Percentiles rank a stretch among this genome's conserved stretches.
Evolutionary conservation across 2,888 invertebrate genomes (phyloP).

Genomic region (Hypercompe scribonia): DNA sequence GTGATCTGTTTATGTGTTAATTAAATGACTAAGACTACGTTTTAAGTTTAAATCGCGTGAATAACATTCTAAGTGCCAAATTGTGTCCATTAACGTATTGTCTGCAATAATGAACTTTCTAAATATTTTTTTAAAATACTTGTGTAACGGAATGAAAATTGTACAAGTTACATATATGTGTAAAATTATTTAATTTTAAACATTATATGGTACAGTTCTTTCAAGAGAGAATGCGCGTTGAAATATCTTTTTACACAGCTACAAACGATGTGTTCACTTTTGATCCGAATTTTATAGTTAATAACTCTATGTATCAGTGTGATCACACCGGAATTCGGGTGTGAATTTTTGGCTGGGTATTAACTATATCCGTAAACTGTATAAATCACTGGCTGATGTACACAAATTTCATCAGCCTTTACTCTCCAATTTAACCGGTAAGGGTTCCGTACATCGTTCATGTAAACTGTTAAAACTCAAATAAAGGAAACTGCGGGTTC

Average conservation of each 20-base stretch:
- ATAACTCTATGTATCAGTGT: not conserved
- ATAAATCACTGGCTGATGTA: not conserved
- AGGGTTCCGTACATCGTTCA: not conserved
- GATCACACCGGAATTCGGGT: not conserved
- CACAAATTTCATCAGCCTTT: not conserved
- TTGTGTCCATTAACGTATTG: conserved; percentile 77
- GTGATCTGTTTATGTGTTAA: conserved; percentile 51
- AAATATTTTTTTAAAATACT: conserved; percentile 65
- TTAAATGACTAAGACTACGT: conserved; percentile 50
- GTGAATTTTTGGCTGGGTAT: not conserved
- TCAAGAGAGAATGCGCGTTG: not conserved
- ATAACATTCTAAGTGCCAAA: conserved; percentile 74
- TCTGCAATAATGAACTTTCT: conserved; percentile 67
- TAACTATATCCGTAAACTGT: not conserved
- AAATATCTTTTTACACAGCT: not conserved
- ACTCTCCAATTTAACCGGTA: not conserved
- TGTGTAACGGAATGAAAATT: conserved; percentile 56
- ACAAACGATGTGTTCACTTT: not conserved
- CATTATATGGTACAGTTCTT: conserved; percentile 40
- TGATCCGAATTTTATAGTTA: not conserved
- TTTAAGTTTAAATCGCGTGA: conserved; percentile 52
- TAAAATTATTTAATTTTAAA: conserved; percentile 61
- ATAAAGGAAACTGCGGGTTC: not conserved
- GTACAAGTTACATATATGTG: conserved; percentile 52
- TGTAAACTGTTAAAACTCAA: not conserved